Percentiles rank a stretch among this genome's conserved stretches.
phyloP scores from a whole-genome alignment of 23 tunicate species.

The Trididemnum miniatum region DNA sequence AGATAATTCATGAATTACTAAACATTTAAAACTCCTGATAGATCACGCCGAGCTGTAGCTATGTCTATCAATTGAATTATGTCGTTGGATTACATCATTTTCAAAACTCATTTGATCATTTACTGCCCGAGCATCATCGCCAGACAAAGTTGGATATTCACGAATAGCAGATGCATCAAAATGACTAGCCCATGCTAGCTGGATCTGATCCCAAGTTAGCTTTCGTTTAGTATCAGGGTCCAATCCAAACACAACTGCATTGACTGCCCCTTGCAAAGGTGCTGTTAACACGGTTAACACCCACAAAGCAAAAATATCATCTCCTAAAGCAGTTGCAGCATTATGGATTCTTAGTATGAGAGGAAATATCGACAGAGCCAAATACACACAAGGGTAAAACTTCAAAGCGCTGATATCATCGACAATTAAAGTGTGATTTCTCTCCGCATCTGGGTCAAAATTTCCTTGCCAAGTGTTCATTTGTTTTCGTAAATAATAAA shows the following conservation, averaged over 20 bases:
- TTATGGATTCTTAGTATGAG: conserved; percentile 84
- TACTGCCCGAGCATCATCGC: conserved; percentile 3
- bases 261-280: conserved; percentile 90
- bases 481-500: conserved; percentile 43
- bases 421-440: conserved; percentile 24
- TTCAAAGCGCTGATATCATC: conserved; percentile 80
- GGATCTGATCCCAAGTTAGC: conserved; percentile 60
- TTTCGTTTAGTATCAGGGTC: conserved; percentile 81
- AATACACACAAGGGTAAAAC: conserved; percentile 77
- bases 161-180: conserved; percentile 44
- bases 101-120: not conserved
- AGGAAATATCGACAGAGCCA: conserved; percentile 82
- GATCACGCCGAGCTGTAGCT: conserved; percentile 39
- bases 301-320: conserved; percentile 83
- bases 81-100: conserved; percentile 4
- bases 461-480: conserved; percentile 72
- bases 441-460: conserved; percentile 61
- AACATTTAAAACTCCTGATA: no score
- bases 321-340: conserved; percentile 79
- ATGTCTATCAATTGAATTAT: conserved; percentile 5
- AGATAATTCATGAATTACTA: no score
- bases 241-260: conserved; percentile 88
- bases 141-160: conserved; percentile 67
- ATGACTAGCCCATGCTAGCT: conserved; percentile 76
- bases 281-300: conserved; percentile 79